Percentiles rank a stretch among this genome's conserved stretches.
Evolutionary conservation across 2,888 invertebrate species (phyloP).

Genomic region (Micropterix aruncella): DNA sequence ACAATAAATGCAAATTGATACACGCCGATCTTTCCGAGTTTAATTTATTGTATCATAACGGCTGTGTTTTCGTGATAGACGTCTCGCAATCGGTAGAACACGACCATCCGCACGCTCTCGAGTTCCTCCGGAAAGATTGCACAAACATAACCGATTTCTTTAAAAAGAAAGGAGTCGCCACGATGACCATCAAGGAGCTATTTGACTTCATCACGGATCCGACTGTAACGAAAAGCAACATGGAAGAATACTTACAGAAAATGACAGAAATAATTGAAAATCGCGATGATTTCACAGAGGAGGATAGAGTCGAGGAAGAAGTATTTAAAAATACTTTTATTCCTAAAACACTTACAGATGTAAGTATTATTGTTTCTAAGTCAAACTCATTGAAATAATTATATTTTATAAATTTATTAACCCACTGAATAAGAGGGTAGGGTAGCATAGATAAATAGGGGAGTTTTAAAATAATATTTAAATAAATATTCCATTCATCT

Average conservation of each 20-base stretch:
- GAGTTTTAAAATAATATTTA: no score
- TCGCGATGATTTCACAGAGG: conserved; percentile 50
- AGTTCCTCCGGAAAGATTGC: conserved; percentile 91
- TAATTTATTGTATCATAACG: conserved; percentile 77
- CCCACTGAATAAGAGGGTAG: no score
- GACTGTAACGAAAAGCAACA: conserved; percentile 64
- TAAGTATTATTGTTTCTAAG: conserved; percentile 27
- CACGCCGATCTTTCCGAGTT: conserved; percentile 98
- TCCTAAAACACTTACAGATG: conserved; percentile 84
- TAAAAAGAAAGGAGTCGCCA: conserved; percentile 76
- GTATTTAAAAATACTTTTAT: conserved; percentile 91
- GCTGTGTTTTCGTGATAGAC: conserved; percentile 84
- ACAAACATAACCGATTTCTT: conserved; percentile 88
- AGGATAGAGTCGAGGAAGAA: conserved; percentile 75
- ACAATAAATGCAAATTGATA: conserved; percentile 84
- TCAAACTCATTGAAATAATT: no score
- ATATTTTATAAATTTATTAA: no score
- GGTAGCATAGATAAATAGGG: no score
- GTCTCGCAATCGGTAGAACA: conserved; percentile 98
- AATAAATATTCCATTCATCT: no score
- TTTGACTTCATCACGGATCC: conserved; percentile 96
- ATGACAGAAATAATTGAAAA: conserved; percentile 51
- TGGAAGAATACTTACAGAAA: conserved; percentile 65
- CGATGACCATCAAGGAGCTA: conserved; percentile 78
- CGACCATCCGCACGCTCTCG: conserved; percentile 90